A percentile compares a stretch with the other conserved stretches of the same genome.
Conservation (phyloP, 2,797 vertebrate genomes). For the Pogoniulus pusillus region DNA sequence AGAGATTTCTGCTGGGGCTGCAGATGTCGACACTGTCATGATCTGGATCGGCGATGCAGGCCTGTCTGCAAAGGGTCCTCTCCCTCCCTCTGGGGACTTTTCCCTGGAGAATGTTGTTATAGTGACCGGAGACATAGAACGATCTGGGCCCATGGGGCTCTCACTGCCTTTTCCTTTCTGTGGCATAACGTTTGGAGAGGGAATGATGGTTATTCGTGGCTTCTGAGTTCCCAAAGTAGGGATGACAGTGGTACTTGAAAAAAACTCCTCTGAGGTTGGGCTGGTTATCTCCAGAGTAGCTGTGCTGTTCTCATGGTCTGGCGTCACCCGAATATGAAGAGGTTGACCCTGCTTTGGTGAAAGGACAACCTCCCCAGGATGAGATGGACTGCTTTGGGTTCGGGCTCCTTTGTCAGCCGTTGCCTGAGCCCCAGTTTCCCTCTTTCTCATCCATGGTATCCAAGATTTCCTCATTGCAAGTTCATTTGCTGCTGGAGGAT, state of each 20-base stretch:
- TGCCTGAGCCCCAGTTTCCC: constrained; percentile 77
- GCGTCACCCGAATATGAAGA: constrained; percentile 93
- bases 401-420: constrained; percentile 80
- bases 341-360: constrained; percentile 88
- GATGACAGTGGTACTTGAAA: constrained; percentile 93
- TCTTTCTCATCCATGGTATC: constrained; percentile 92
- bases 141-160: constrained; percentile 72
- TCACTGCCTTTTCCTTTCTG: constrained; percentile 77
- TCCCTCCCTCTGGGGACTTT: constrained; percentile 80
- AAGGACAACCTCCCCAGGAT: constrained; percentile 79
- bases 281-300: constrained; percentile 96
- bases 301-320: constrained; percentile 88
- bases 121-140: constrained; percentile 89
- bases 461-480: constrained; percentile 84
- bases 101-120: constrained; percentile 92
- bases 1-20: constrained; percentile 79
- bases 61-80: constrained; percentile 71
- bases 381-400: constrained; percentile 68
- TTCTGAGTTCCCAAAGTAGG: constrained; percentile 92
- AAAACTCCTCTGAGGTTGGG: constrained; percentile 90
- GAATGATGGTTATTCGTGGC: constrained; percentile 94
- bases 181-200: constrained; percentile 80
- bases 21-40: constrained; percentile 88
- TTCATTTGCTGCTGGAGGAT: constrained; percentile 87
- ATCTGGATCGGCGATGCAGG: constrained; percentile 89